Evolutionary conservation across 2,888 invertebrate genomes (phyloP).

Genomic region (Cosmia pyralina): DNA sequence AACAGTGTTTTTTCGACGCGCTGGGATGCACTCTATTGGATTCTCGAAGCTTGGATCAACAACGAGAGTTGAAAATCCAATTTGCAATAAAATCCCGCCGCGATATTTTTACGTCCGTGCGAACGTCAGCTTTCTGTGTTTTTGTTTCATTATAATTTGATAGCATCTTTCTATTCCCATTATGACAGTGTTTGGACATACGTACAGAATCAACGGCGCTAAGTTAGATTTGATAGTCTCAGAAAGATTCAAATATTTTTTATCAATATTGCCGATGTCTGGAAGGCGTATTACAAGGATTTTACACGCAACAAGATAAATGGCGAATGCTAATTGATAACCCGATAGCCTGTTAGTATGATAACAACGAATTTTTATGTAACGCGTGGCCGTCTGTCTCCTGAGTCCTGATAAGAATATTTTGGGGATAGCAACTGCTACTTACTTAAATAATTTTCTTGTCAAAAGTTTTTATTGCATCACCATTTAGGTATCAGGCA

Average conservation of each 20-base stretch:
- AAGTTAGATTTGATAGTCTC: neutral
- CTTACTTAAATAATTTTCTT: constrained; percentile 15
- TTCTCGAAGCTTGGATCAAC: too few relatives aligned
- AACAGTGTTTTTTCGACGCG: too few relatives aligned
- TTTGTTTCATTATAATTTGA: neutral
- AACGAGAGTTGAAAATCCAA: too few relatives aligned
- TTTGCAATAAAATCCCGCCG: too few relatives aligned
- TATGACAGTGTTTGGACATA: neutral
- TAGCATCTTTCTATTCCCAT: neutral
- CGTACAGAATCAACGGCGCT: neutral
- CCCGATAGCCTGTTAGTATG: constrained; percentile 33
- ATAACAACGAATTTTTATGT: constrained; percentile 23
- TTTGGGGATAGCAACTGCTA: constrained; percentile 23
- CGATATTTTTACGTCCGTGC: too few relatives aligned
- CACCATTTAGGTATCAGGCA: neutral
- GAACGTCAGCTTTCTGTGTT: too few relatives aligned
- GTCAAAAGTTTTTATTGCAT: constrained; percentile 3
- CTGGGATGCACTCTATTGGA: too few relatives aligned
- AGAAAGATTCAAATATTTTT: constrained; percentile 1
- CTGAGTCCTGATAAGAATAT: constrained; percentile 41
- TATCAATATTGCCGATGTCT: constrained; percentile 22
- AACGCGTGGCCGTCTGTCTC: constrained; percentile 14
- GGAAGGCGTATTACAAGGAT: constrained; percentile 42
- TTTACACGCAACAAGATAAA: constrained; percentile 19
- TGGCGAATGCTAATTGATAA: constrained; percentile 27